Base-by-base conservation (phyloP, 2,797 vertebrate species). In the Huso huso region DNA sequence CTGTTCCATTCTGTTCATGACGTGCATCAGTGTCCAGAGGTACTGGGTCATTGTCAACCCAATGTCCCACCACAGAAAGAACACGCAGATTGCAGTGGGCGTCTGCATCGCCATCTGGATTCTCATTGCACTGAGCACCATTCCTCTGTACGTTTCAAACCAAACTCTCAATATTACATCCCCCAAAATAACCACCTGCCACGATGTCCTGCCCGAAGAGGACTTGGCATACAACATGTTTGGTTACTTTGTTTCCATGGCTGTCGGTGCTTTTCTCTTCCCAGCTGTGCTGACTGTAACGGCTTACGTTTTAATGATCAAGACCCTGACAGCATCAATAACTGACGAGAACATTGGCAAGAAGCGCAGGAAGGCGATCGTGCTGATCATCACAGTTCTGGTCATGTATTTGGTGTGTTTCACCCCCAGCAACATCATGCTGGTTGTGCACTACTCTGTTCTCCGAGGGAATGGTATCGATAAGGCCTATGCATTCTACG, bases 41-140 rank as follows among this genome's bases (percentile, higher is more conserved):
- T 99, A 95, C 71, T 97, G 95, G 90, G 95, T 94, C 1, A 92
- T 98, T 7, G 91, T 93, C 58, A 91, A 96, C 64, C 96, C 96
- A 4, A 85, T 99, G 68, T 85, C 88, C 1, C 87, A 89, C 12
- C 81, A 91, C 70, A 88, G 78, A 78, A 95, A 75, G 76, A 91
- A 92, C 76, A 92, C 89, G 52, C 88, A 83, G 66, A 69, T 95
- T 69, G 94, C 96, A 0, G 0, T 93, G 0, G 69, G 76, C 0
- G 64, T 97, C 62, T 95, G 89, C 0, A 49, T 84, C 59, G 82
- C 81, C n/a, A 75, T 97, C 69, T 99, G 96, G 96, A 70, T 85
- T 4, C 80, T 96, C 63, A 85, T 95, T 71, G 81, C 90, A 67
- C 74, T 93, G 71, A 82, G 84, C 60, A 92, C 89, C 23, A 88